Conservation (phyloP, 1,140 invertebrate species). For the Bemisia tabaci region DNA sequence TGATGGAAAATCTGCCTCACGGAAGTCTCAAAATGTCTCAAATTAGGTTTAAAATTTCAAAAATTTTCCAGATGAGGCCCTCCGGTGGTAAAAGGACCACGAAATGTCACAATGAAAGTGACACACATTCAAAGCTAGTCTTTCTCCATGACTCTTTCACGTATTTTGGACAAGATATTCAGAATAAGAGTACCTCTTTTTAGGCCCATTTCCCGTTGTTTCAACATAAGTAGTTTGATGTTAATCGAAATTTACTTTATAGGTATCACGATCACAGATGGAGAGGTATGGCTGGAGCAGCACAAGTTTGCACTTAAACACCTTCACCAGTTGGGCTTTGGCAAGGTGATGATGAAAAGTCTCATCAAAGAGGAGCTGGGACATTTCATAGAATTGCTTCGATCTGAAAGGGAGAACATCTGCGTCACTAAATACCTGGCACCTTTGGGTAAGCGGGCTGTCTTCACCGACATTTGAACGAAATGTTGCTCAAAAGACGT, state of each 20-base stretch:
- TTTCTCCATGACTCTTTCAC: too few species aligned
- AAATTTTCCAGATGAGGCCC: too few species aligned
- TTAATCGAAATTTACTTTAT: too few species aligned
- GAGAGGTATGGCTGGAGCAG: slow-evolving; percentile 57
- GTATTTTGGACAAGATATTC: not conserved
- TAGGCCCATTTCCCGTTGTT: not conserved
- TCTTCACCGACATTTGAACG: not conserved
- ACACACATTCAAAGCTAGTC: too few species aligned
- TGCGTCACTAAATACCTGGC: slow-evolving; percentile 21
- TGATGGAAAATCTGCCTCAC: too few species aligned
- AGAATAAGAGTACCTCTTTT: not conserved
- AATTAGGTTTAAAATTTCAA: too few species aligned
- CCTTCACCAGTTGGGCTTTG: slow-evolving; percentile 56
- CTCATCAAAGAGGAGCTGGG: slow-evolving; percentile 49
- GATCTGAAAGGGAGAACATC: slow-evolving; percentile 26
- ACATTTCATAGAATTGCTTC: slow-evolving; percentile 35
- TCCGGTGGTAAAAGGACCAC: too few species aligned
- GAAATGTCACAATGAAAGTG: too few species aligned
- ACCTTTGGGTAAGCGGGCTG: slow-evolving; percentile 10
- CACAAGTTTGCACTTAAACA: slow-evolving; percentile 54
- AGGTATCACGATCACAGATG: slow-evolving; percentile 65
- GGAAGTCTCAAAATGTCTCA: too few species aligned
- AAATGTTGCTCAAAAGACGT: too few species aligned
- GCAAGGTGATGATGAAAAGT: slow-evolving; percentile 52
- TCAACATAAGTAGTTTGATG: too few species aligned